Evolutionary conservation across 2,797 vertebrate genomes (phyloP), one percentile per base, ranked within the genome.

Genomic region (Onychomys torridus): DNA sequence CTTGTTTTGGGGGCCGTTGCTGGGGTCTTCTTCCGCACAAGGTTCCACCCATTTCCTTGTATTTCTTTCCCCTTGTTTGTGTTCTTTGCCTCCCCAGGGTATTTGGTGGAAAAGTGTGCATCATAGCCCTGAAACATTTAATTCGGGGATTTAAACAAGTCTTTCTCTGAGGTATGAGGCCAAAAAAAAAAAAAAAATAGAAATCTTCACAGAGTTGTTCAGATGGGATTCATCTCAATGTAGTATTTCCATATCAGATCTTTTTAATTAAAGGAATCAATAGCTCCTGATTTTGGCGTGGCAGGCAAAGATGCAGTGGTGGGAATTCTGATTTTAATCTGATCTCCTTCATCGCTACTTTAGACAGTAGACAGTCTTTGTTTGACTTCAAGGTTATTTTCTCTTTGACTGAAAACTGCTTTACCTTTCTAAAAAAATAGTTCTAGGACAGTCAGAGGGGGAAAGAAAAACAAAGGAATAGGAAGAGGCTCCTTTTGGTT

Each of bases 251-350:
- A 40, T 97, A 94, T 96, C 91, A 91, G 83, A 85, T 97, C 69
- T 88, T 91, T 97, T 97, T 95, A 97, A 97, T 97, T 97, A 98
- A 96, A 94, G 40, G 59, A 98, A 96, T 98, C 95, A 96, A 96
- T 98, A 96, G 81, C 67, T 95, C 63, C 94, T 65, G 75, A 81
- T 96, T 95, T 96, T 77, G 61, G 73, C 71, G 55, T 96, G 57
- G 73, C 59, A n/a, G 94, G 77, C 69, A 61, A 73, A 89, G 61
- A 95, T 85, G 73, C 52, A 96, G 97, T 95, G 96, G 97, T 96
- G 79, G 21, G 73, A 79, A 94, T 97, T 92, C 97, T 96, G 69
- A 93, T 96, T 98, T 97, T 97, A 97, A 97, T 98, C 83, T 96
- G 65, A 96, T 91, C 29, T 49, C 21, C 12, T 71, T 79, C 92